Evolutionary conservation across 1,140 invertebrate genomes (phyloP).

Genomic region (Trypoxylus dichotomus): DNA sequence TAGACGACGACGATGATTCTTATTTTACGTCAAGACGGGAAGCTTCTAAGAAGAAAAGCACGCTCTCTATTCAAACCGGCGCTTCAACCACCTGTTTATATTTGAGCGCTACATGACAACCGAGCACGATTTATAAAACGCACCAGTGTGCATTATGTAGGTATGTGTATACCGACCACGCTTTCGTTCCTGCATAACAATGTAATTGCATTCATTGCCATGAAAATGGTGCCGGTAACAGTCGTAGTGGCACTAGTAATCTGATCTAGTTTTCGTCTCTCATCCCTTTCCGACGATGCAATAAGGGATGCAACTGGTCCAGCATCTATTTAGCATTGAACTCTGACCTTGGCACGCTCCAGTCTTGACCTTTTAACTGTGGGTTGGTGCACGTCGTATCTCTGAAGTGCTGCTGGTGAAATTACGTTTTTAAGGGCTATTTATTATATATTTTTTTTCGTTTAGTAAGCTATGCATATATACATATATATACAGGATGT

Average conservation of each 20-base stretch:
- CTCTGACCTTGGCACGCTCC: conserved; percentile 17
- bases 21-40: not conserved
- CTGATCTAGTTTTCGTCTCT: conserved; percentile 14
- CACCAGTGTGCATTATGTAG: not conserved
- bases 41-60: not conserved
- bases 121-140: not conserved
- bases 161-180: not conserved
- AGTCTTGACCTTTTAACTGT: conserved; percentile 2
- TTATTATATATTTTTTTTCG: not conserved
- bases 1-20: not conserved
- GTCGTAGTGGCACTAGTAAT: not conserved
- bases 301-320: conserved; percentile 13
- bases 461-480: not conserved
- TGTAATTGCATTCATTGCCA: conserved; percentile 9
- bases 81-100: conserved; percentile 10
- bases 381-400: not conserved
- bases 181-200: conserved; percentile 11
- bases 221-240: not conserved
- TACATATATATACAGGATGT: no score
- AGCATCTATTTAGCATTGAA: conserved; percentile 14
- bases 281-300: not conserved
- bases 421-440: not conserved
- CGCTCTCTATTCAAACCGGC: not conserved
- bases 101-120: not conserved
- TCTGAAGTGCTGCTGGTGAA: not conserved